Evolutionary conservation across 2,888 invertebrate species (phyloP).

Genomic region (Microchrysa polita): DNA sequence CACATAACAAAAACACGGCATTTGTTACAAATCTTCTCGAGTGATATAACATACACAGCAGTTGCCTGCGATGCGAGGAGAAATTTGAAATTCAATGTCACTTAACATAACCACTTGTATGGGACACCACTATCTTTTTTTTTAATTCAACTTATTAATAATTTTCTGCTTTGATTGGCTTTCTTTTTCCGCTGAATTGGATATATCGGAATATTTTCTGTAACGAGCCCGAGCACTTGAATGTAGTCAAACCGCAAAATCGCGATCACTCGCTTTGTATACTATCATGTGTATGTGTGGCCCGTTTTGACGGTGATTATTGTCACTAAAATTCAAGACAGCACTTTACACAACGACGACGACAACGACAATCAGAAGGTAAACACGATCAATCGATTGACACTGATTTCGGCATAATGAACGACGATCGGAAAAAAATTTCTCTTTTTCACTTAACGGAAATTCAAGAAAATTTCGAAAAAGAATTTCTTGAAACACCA

Average conservation of each 20-base stretch:
- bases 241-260: constrained; percentile 26
- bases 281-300: background rate
- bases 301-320: background rate
- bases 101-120: background rate
- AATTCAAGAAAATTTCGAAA: constrained; percentile 33
- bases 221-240: background rate
- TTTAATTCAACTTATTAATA: too few relatives aligned
- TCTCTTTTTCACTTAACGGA: constrained; percentile 43
- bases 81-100: constrained; percentile 27
- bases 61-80: background rate
- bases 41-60: background rate
- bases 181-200: too few relatives aligned
- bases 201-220: background rate
- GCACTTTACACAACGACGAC: constrained; percentile 18
- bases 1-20: background rate
- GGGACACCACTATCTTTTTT: background rate
- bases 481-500: constrained; percentile 27
- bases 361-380: constrained; percentile 11
- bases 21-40: background rate
- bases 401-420: constrained; percentile 41
- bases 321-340: constrained; percentile 14
- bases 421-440: constrained; percentile 37
- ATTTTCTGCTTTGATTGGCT: too few relatives aligned
- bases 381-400: constrained; percentile 42
- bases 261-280: background rate